Evolutionary conservation across 2,113 vertebrate genomes (phyloP).

Genomic region (Bettongia penicillata): DNA sequence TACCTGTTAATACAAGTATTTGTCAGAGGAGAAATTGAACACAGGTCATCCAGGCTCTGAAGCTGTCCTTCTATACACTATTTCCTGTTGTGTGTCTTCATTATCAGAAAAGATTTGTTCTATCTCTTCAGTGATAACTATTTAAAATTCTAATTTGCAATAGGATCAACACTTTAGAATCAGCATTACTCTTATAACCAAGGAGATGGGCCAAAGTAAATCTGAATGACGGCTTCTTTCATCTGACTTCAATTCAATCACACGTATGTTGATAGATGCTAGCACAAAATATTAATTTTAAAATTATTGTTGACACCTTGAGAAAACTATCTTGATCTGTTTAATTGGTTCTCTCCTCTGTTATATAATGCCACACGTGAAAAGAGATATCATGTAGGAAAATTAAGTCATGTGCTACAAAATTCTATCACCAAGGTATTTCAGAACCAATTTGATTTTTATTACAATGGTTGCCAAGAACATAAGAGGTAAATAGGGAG

Average conservation of each 20-base stretch:
- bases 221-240: slow-evolving; percentile 13
- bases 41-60: too few species aligned
- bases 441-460: slow-evolving; percentile 73
- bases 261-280: slow-evolving; percentile 20
- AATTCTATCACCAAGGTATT: slow-evolving; percentile 62
- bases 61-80: too few species aligned
- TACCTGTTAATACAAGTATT: too few species aligned
- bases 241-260: too few species aligned
- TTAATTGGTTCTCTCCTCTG: slow-evolving; percentile 37
- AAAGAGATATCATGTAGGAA: slow-evolving; percentile 47
- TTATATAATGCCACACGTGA: slow-evolving; percentile 43
- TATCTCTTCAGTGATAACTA: too few species aligned
- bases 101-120: too few species aligned
- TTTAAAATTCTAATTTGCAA: too few species aligned
- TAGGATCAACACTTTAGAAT: not conserved
- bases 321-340: slow-evolving; percentile 10
- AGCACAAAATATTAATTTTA: slow-evolving; percentile 11
- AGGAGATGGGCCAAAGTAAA: not conserved
- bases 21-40: too few species aligned
- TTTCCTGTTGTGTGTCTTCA: too few species aligned
- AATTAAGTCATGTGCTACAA: slow-evolving; percentile 58
- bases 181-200: not conserved
- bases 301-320: slow-evolving; percentile 1
- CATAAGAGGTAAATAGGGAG: slow-evolving; percentile 59
- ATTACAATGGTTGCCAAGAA: slow-evolving; percentile 65